Conservation (phyloP, 2,888 invertebrate species). For the Dysmachus trigonus region DNA sequence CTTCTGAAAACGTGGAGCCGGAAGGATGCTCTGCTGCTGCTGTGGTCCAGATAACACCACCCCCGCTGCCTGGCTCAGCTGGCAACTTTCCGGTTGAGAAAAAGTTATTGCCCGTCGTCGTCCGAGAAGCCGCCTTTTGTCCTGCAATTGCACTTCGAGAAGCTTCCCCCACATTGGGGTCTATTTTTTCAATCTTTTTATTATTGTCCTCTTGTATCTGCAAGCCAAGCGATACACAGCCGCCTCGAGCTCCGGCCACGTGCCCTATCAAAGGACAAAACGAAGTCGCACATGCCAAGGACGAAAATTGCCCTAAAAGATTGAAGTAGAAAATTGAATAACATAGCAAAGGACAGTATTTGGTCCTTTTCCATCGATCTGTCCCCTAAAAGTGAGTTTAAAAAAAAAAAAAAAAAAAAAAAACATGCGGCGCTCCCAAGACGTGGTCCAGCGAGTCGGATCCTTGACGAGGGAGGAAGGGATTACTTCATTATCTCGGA, state of each 20-base stretch:
- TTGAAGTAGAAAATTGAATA: neutral
- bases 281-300: neutral
- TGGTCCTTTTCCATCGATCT: neutral
- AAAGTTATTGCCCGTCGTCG: neutral
- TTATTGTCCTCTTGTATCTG: neutral
- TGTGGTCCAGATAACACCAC: neutral
- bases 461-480: neutral
- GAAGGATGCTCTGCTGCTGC: neutral
- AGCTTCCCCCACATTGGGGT: neutral
- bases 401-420: too few species aligned
- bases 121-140: neutral
- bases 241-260: neutral
- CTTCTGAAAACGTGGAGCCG: neutral
- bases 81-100: neutral
- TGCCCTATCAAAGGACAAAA: neutral
- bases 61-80: neutral
- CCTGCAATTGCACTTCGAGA: slow-evolving; percentile 10
- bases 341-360: neutral
- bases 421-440: neutral
- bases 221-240: neutral
- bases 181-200: neutral
- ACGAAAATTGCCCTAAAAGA: neutral
- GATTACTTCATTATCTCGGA: neutral
- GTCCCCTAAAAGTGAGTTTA: neutral
- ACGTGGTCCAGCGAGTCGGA: neutral